Evolutionary conservation across 2,888 invertebrate genomes (phyloP).

Genomic region (Marronus borbonicus): DNA sequence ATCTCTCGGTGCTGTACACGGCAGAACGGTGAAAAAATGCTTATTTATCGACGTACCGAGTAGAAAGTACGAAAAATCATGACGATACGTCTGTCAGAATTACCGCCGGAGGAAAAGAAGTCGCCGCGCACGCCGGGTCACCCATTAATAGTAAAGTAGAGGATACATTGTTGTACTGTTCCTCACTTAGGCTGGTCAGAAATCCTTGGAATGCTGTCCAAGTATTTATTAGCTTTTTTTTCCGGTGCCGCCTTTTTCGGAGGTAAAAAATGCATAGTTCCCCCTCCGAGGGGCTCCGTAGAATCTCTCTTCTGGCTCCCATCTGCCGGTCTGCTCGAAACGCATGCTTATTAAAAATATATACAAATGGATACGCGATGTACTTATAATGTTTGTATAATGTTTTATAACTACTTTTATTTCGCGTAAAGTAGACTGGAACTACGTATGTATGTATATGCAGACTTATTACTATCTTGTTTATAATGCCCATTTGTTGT

Average conservation of each 20-base stretch:
- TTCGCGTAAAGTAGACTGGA: neutral
- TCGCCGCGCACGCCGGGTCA: constrained; percentile 29
- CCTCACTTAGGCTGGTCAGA: constrained; percentile 52
- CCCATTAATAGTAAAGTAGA: constrained; percentile 16
- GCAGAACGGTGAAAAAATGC: neutral
- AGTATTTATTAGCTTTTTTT: constrained; percentile 62
- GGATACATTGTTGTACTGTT: constrained; percentile 35
- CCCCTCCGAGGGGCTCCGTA: neutral
- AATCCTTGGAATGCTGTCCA: constrained; percentile 63
- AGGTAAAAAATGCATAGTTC: constrained; percentile 46
- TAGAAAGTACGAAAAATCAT: constrained; percentile 42
- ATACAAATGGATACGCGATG: neutral
- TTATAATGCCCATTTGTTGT: neutral
- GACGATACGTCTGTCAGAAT: constrained; percentile 23
- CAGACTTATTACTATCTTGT: neutral
- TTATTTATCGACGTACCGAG: constrained; percentile 21
- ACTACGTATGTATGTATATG: neutral
- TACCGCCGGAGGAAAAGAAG: constrained; percentile 24
- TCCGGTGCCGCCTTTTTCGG: constrained; percentile 47
- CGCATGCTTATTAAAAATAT: constrained; percentile 2
- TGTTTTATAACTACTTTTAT: neutral
- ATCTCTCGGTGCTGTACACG: neutral
- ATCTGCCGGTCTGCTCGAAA: neutral
- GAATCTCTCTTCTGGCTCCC: constrained; percentile 6
- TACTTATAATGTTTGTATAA: neutral